Evolutionary conservation across 92 coral and sea anemone species (phyloP), one percentile per base, ranked within the genome.

Genomic region (Siderastrea radians): DNA sequence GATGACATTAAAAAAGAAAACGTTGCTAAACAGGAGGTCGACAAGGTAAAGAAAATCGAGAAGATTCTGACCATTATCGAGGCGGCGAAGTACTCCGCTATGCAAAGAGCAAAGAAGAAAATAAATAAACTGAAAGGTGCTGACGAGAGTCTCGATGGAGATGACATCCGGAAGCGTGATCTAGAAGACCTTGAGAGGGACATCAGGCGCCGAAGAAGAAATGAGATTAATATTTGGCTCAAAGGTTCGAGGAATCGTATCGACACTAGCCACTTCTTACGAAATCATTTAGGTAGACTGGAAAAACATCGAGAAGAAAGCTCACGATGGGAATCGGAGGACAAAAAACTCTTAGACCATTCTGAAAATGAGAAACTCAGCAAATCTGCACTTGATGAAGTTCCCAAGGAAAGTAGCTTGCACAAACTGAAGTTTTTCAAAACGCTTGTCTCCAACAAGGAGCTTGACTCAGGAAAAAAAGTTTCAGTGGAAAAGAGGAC

Each of bases 11-110:
- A 88, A 69, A 91, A 95, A 60, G 98, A 96, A 62, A 87, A 90
- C 43, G 90, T 90, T 7, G 99, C 99, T 3, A 96, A 96, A 62
- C 83, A 80, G 71, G 96, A 96, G 57, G 78, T 98, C 14, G 97
- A 91, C 48, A 90, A 90, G 38, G 91, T 98, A 3, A 92, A 92
- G 79, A 92, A 95, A 76, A 94, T 98, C 10, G 99, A 96, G 85
- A 96, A 91, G 68, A 91, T 98, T 12, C 86, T 98, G 83, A 96
- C 99, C 10, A 88, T 98, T 14, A 93, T 98, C 60, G 99, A 98
- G 68, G 96, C 96, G 0, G 99, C 99, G 8, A 98, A 96, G 81
- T 98, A 78, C 10, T 96, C 98, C 45, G 99, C 99, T 0, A 85
- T 96, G 73, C 92, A 92, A 26, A 64, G 99, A 53, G 98, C 99